Evolutionary conservation across 2,797 vertebrate species (phyloP).

Genomic region (Alouatta caraya): DNA sequence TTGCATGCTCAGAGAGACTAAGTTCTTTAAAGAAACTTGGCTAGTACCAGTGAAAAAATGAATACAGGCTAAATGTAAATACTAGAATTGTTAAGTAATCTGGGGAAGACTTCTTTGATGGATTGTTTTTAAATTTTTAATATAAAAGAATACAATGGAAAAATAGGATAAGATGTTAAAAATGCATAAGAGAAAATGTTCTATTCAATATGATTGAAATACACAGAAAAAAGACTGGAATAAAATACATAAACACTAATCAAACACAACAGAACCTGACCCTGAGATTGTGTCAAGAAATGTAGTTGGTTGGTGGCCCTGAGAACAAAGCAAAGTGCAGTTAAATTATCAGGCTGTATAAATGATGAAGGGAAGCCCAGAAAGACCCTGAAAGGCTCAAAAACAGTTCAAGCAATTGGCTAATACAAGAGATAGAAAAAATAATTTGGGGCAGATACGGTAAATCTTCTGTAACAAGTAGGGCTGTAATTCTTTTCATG

Average conservation of each 20-base stretch:
- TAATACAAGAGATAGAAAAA: constrained; percentile 42
- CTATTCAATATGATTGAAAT: background rate
- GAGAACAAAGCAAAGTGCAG: background rate
- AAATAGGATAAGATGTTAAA: background rate
- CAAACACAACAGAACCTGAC: background rate
- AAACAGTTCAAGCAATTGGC: constrained; percentile 24
- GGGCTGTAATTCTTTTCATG: constrained; percentile 70
- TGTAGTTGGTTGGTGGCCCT: background rate
- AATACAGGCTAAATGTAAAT: background rate
- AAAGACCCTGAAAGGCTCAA: background rate
- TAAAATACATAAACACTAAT: background rate
- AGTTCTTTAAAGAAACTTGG: background rate
- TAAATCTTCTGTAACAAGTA: constrained; percentile 67
- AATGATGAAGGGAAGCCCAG: background rate
- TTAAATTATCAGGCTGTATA: background rate
- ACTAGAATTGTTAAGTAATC: background rate
- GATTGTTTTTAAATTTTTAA: background rate
- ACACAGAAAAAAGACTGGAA: background rate
- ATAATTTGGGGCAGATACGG: constrained; percentile 38
- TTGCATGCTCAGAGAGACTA: background rate
- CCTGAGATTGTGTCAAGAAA: background rate
- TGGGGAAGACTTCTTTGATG: background rate
- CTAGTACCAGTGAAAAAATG: background rate
- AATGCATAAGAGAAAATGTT: background rate
- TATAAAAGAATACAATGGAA: background rate